Base-by-base conservation (phyloP, 2,113 vertebrate species). In the Rhodinocichla rosea region DNA sequence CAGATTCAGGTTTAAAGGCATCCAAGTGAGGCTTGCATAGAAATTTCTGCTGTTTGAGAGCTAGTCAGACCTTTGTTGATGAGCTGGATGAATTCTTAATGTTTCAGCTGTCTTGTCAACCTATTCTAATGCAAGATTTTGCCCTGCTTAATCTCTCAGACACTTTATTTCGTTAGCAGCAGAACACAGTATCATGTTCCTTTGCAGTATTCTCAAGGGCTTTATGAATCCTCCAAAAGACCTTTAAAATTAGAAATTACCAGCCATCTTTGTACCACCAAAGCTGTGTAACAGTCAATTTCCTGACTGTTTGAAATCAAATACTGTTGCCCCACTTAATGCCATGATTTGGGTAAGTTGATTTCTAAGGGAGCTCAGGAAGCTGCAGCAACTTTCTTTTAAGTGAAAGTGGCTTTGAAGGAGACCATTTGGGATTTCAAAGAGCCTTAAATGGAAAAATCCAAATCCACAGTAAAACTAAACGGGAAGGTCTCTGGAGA, bases 371-470 rank as follows among this genome's bases (percentile, higher is more conserved):
- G 87, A 95, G 74, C 35, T 85, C n/a, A 64, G 81, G 73, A 96
- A 95, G 83, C 60, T 60, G n/a, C 50, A 80, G 87, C 53, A 92
- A 90, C 83, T 85, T 49, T 65, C 70, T 91, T 96, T 40, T 59
- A 80, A 90, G 85, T 86, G 60, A 18, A 95, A 91, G 63, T 75
- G 0, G 6, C 78, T 95, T 93, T 95, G 92, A 95, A 90, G 71
- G 76, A 69, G 50, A 67, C 24, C 75, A 37, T 68, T 77, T 83
- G 90, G 82, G 89, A 95, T 91, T 97, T 92, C 71, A 90, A 67
- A 91, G 67, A 47, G 39, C 78, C 75, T 92, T 88, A 93, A 85
- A 93, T 95, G 63, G 63, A 92, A 96, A 95, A 90, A 90, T 60
- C 64, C 59, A 92, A 95, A 91, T 69, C 76, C 85, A 88, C 59